These are phyloP conservation scores for Acrobasis consociella DNA, from an alignment of 2,888 invertebrate genomes.

Conservation along the genomic window DNA sequence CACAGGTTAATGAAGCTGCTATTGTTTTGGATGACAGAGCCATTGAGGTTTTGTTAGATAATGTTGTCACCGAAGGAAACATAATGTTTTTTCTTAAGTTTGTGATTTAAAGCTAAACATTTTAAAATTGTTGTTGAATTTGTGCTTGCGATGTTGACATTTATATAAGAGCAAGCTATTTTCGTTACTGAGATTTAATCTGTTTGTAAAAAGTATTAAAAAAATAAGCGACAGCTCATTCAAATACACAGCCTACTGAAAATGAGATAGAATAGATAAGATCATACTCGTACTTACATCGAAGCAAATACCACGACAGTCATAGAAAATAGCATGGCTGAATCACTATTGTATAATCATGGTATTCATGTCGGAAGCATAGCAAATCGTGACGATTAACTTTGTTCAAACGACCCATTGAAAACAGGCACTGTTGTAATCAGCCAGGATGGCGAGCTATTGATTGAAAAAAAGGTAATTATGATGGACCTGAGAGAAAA, in stretches of 20 bases:
- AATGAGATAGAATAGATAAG: not conserved
- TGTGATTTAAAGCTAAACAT: not conserved
- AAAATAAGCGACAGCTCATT: not conserved
- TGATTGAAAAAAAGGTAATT: constrained; percentile 13
- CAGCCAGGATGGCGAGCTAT: constrained; percentile 46
- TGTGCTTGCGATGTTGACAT: too few species aligned
- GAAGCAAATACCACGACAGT: constrained; percentile 21
- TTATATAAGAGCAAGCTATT: too few species aligned
- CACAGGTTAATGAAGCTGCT: constrained; percentile 25
- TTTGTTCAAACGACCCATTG: constrained; percentile 28
- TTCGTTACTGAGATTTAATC: too few species aligned
- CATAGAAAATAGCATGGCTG: constrained; percentile 25
- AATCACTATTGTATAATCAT: constrained; percentile 33
- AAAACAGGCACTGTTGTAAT: constrained; percentile 45
- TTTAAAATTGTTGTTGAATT: too few species aligned
- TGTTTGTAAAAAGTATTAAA: not conserved
- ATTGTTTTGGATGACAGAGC: constrained; percentile 16
- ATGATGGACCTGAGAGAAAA: constrained; percentile 8
- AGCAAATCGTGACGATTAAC: constrained; percentile 37
- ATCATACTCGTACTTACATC: not conserved
- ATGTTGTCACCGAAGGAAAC: not conserved
- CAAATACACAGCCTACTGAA: not conserved
- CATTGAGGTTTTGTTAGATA: constrained; percentile 27
- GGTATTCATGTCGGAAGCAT: constrained; percentile 38
- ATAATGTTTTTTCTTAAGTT: not conserved